Conservation (phyloP, 2,113 vertebrate genomes). For the Dipodomys merriami region DNA sequence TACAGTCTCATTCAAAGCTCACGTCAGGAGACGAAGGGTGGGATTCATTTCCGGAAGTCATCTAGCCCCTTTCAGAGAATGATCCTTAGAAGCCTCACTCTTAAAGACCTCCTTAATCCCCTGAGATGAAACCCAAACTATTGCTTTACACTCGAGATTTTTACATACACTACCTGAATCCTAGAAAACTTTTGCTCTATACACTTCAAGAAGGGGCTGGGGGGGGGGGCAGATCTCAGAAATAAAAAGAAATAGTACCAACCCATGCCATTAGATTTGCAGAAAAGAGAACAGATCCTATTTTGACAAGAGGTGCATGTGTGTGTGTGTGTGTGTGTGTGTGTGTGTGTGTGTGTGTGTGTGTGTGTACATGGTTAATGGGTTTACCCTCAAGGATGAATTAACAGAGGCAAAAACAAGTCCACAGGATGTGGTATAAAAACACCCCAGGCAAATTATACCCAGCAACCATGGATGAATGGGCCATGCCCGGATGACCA, state of each 20-base stretch:
- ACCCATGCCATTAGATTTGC: background rate
- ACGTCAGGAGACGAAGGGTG: background rate
- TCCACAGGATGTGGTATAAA: background rate
- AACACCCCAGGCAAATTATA: background rate
- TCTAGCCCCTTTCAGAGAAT: background rate
- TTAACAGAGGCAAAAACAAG: constrained; percentile 30
- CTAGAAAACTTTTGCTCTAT: constrained; percentile 7
- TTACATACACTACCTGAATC: background rate
- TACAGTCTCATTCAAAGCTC: background rate
- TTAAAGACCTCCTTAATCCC: constrained; percentile 29
- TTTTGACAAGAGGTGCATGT: background rate
- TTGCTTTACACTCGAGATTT: constrained; percentile 13
- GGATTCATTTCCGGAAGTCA: background rate
- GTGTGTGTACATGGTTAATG: background rate
- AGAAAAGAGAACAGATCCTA: background rate
- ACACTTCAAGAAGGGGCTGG: background rate
- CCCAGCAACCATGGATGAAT: background rate
- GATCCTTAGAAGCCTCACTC: background rate
- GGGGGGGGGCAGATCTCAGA: background rate
- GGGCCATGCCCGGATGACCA: background rate
- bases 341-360: background rate
- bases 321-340: background rate
- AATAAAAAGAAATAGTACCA: background rate
- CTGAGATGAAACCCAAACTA: background rate
- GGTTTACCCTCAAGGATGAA: background rate